Conservation (phyloP, 2,113 vertebrate species). For the Piprites chloris region DNA sequence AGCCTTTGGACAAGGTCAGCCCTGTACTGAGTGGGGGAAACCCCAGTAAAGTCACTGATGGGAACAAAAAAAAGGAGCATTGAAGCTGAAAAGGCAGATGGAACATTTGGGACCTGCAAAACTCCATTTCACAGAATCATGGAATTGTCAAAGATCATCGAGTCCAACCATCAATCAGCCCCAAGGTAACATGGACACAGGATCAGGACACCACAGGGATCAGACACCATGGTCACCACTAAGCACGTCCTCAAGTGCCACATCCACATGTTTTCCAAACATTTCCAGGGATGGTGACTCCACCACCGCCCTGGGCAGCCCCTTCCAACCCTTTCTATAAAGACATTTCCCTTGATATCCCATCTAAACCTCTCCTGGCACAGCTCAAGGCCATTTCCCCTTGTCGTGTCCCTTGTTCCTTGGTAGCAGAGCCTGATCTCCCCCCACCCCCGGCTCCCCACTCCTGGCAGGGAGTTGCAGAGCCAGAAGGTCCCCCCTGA, state of each 20-base stretch:
- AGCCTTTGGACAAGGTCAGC: neutral
- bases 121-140: neutral
- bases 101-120: neutral
- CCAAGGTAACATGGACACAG: neutral
- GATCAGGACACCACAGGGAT: too few relatives aligned
- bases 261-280: accelerated
- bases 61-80: neutral
- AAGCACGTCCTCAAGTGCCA: neutral
- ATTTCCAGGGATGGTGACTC: neutral
- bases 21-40: neutral
- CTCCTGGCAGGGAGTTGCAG: neutral
- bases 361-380: accelerated
- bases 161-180: neutral
- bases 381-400: neutral
- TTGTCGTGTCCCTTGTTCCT: neutral
- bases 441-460: accelerated
- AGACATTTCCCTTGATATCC: neutral
- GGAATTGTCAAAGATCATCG: neutral
- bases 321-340: neutral
- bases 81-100: neutral
- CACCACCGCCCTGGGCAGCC: neutral
- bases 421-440: accelerated
- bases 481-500: neutral
- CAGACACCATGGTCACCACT: neutral
- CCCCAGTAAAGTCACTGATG: neutral